These are phyloP conservation scores for Epirrhoe alternata DNA, from an alignment of 2,888 invertebrate species.

Conservation along the genomic window DNA sequence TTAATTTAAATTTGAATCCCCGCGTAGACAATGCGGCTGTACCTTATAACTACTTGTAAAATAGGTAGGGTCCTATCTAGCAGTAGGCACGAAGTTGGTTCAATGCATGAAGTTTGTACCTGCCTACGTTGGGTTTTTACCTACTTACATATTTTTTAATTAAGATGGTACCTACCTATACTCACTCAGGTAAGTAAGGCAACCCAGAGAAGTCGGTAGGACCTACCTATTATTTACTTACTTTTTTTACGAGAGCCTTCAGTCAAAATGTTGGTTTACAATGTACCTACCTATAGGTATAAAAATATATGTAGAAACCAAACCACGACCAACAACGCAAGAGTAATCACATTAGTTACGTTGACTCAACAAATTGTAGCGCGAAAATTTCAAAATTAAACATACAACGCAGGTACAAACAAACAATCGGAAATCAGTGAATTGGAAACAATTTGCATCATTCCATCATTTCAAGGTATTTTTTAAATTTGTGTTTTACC, in stretches of 20 bases:
- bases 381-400: conserved; percentile 14
- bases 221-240: too few relatives aligned
- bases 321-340: neutral
- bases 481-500: neutral
- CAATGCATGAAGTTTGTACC: neutral
- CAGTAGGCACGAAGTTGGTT: neutral
- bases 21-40: conserved; percentile 43
- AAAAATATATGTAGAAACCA: neutral
- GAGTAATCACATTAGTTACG: conserved; percentile 5
- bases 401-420: neutral
- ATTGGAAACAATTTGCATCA: conserved; percentile 5
- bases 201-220: too few relatives aligned
- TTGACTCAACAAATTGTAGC: conserved; percentile 14
- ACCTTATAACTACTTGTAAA: conserved; percentile 33
- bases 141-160: too few relatives aligned
- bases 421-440: conserved; percentile 8
- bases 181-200: too few relatives aligned
- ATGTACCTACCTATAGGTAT: neutral
- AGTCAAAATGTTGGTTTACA: neutral
- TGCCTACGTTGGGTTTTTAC: too few relatives aligned
- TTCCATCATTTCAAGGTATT: neutral
- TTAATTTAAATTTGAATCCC: conserved; percentile 57
- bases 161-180: too few relatives aligned
- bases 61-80: conserved; percentile 7
- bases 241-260: neutral